Evolutionary conservation across 2,113 vertebrate species (phyloP).

Genomic region (Rhinoptilus africanus): DNA sequence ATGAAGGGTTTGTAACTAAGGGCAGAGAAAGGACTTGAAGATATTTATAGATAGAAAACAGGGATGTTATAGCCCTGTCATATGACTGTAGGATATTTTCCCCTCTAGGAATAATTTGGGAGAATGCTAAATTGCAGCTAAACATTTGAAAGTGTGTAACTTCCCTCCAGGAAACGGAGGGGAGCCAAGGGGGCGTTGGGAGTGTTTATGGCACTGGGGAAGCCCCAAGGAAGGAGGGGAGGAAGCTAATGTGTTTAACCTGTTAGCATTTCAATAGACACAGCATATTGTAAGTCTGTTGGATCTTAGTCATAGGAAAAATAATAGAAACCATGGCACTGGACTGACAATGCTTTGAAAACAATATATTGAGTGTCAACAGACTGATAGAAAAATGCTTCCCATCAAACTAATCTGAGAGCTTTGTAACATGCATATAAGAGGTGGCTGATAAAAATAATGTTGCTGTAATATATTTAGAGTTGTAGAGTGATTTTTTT

Average conservation of each 20-base stretch:
- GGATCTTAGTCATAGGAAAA: not conserved
- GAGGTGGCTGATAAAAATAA: not conserved
- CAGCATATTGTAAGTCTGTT: not conserved
- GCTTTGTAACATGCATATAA: not conserved
- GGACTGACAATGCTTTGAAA: not conserved
- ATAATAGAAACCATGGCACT: not conserved
- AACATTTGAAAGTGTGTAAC: not conserved
- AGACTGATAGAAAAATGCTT: not conserved
- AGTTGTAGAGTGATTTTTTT: not conserved
- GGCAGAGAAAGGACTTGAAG: not conserved
- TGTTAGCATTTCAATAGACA: not conserved
- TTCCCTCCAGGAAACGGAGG: not conserved
- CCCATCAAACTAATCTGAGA: not conserved
- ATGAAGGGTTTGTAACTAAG: not conserved
- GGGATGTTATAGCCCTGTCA: not conserved
- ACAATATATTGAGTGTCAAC: not conserved
- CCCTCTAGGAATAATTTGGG: not conserved
- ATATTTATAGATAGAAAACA: not conserved
- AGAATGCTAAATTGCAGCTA: not conserved
- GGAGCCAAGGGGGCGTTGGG: fast-evolving
- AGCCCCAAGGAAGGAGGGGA: not conserved
- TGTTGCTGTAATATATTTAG: not conserved
- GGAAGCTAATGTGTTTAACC: fast-evolving
- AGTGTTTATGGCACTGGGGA: not conserved
- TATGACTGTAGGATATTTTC: not conserved